Percentiles rank a stretch among this genome's conserved stretches.
phyloP scores from a whole-genome alignment of 2,888 invertebrate species.

The Isoperla grammatica region DNA sequence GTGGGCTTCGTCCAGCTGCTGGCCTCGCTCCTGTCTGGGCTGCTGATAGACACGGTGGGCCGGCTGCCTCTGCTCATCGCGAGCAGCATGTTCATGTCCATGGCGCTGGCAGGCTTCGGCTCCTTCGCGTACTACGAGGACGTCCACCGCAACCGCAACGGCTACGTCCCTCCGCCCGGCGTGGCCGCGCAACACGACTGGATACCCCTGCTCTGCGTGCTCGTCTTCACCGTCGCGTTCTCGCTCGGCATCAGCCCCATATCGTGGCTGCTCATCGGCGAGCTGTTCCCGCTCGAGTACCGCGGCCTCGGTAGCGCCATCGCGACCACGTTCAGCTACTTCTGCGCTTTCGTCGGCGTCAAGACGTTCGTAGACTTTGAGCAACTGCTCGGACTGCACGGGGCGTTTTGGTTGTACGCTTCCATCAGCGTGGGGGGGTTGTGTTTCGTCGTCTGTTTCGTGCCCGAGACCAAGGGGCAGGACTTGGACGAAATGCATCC shows the following conservation, averaged over 20 bases:
- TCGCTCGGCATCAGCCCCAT: conserved; percentile 85
- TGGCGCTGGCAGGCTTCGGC: conserved; percentile 80
- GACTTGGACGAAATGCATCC: conserved; percentile 85
- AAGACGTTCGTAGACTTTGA: conserved; percentile 83
- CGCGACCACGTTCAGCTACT: conserved; percentile 79
- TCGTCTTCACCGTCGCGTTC: conserved; percentile 79
- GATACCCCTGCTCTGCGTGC: conserved; percentile 76
- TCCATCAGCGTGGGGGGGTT: conserved; percentile 74
- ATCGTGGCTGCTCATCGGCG: conserved; percentile 78
- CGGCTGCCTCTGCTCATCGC: conserved; percentile 76
- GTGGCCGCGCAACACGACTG: conserved; percentile 61
- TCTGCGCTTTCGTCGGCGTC: conserved; percentile 79
- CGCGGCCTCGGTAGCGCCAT: conserved; percentile 82
- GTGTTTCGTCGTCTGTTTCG: conserved; percentile 77
- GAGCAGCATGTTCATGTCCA: conserved; percentile 77
- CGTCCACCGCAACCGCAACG: conserved; percentile 46
- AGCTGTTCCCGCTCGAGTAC: conserved; percentile 76
- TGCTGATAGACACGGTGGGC: conserved; percentile 81
- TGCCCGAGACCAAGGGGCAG: conserved; percentile 87
- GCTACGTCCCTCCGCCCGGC: conserved; percentile 3
- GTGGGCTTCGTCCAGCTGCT: conserved; percentile 79
- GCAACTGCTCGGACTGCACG: conserved; percentile 66
- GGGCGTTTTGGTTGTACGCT: conserved; percentile 85
- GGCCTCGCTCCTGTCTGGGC: conserved; percentile 73
- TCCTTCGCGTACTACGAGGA: conserved; percentile 78